These are phyloP conservation scores for Hybognathus amarus DNA, from an alignment of 2,797 vertebrate genomes.

Conservation along the genomic window DNA sequence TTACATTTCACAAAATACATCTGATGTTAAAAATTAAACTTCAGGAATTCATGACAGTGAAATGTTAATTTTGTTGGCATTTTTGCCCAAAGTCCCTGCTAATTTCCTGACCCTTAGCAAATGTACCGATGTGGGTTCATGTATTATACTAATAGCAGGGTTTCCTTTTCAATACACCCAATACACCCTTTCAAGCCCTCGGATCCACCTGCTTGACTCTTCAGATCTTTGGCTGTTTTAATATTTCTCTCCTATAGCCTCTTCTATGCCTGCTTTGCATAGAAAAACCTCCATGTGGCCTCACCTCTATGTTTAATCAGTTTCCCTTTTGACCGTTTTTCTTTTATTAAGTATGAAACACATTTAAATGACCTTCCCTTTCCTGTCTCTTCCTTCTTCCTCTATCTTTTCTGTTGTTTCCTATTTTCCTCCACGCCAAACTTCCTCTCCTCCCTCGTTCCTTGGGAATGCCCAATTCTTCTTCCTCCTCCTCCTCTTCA, in stretches of 20 bases:
- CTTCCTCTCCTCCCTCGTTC: slow-evolving; percentile 64
- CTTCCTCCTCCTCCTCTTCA: slow-evolving; percentile 64
- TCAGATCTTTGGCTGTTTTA: slow-evolving; percentile 75
- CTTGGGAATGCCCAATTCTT: slow-evolving; percentile 51
- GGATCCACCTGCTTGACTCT: slow-evolving; percentile 69
- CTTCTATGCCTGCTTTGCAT: slow-evolving; percentile 82
- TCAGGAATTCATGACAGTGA: neutral
- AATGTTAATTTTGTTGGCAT: neutral
- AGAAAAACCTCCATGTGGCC: slow-evolving; percentile 75
- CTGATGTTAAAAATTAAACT: neutral
- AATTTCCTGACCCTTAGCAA: slow-evolving; percentile 14
- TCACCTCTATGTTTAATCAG: slow-evolving; percentile 67
- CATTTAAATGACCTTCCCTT: slow-evolving; percentile 65
- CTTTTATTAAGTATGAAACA: slow-evolving; percentile 58
- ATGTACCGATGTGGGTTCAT: neutral
- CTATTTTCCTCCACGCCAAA: slow-evolving; percentile 59
- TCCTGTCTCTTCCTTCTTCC: slow-evolving; percentile 65
- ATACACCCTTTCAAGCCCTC: slow-evolving; percentile 11
- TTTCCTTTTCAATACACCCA: neutral
- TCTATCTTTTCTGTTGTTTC: slow-evolving; percentile 67
- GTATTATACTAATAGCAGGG: slow-evolving; percentile 26
- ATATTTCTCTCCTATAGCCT: slow-evolving; percentile 65
- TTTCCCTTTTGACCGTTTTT: slow-evolving; percentile 76
- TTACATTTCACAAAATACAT: neutral
- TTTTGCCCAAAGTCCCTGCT: neutral